phyloP scores from a whole-genome alignment of 2,113 vertebrate species.

The Saguinus midas region DNA sequence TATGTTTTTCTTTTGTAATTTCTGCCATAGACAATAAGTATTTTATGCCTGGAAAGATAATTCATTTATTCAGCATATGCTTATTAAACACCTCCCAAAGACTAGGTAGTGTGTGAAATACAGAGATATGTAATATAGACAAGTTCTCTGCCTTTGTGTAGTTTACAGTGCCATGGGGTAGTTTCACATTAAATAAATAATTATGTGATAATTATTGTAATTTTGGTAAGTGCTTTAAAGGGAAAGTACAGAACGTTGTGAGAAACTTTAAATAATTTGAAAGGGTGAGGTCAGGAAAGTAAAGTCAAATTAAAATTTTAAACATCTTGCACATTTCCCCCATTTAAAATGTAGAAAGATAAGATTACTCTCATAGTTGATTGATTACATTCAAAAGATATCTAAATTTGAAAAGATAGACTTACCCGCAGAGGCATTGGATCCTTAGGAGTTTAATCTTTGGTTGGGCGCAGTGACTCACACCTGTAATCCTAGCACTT shows the following conservation, averaged over 20 bases:
- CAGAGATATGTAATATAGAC: not conserved
- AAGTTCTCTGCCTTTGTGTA: not conserved
- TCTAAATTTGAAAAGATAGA: constrained; percentile 7
- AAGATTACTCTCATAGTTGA: constrained; percentile 1
- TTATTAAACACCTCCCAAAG: constrained; percentile 44
- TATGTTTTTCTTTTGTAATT: constrained; percentile 38
- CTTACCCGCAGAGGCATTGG: not conserved
- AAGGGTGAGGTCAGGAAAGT: not conserved
- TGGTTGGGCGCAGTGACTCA: not conserved
- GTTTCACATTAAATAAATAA: constrained; percentile 34
- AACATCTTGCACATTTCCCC: constrained; percentile 6
- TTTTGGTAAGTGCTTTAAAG: constrained; percentile 48
- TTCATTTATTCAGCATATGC: constrained; percentile 25
- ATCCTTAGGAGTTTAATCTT: not conserved
- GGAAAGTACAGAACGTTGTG: not conserved
- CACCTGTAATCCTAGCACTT: no score
- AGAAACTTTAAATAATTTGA: not conserved
- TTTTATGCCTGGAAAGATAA: constrained; percentile 42
- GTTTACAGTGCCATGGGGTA: not conserved
- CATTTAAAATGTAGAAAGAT: constrained; percentile 43
- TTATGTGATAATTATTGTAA: constrained; percentile 20
- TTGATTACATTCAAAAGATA: constrained; percentile 20
- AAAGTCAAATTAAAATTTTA: constrained; percentile 46
- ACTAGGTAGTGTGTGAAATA: not conserved
- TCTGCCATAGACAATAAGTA: constrained; percentile 44